phyloP scores from a whole-genome alignment of 2,797 vertebrate genomes.

The Delichon dasypus region DNA sequence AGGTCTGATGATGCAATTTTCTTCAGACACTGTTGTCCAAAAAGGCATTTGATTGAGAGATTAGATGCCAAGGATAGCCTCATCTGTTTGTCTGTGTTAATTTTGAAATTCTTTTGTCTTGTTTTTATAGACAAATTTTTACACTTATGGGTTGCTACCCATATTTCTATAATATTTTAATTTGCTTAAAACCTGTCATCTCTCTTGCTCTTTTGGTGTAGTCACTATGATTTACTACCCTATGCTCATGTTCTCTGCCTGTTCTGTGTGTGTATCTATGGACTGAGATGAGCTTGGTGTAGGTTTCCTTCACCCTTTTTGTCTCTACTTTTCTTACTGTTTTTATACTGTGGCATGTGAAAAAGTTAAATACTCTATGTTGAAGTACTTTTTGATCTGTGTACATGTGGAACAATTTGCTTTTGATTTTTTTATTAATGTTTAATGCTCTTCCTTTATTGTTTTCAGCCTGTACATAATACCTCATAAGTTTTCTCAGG shows the following conservation, averaged over 20 bases:
- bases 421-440: background rate
- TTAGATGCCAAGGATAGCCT: background rate
- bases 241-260: background rate
- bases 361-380: background rate
- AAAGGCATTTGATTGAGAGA: background rate
- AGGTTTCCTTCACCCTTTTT: background rate
- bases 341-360: background rate
- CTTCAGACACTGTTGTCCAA: background rate
- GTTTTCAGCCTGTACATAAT: background rate
- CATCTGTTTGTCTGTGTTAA: background rate
- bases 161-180: background rate
- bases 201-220: background rate
- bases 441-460: background rate
- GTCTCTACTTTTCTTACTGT: background rate
- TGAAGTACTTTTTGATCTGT: background rate
- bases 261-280: background rate
- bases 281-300: background rate
- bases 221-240: background rate
- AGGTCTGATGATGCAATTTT: background rate
- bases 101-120: background rate
- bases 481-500: background rate
- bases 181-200: background rate
- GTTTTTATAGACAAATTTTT: background rate
- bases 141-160: background rate
- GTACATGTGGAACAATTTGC: background rate